Conservation (phyloP, 2,797 vertebrate genomes). For the Notolabrus celidotus region DNA sequence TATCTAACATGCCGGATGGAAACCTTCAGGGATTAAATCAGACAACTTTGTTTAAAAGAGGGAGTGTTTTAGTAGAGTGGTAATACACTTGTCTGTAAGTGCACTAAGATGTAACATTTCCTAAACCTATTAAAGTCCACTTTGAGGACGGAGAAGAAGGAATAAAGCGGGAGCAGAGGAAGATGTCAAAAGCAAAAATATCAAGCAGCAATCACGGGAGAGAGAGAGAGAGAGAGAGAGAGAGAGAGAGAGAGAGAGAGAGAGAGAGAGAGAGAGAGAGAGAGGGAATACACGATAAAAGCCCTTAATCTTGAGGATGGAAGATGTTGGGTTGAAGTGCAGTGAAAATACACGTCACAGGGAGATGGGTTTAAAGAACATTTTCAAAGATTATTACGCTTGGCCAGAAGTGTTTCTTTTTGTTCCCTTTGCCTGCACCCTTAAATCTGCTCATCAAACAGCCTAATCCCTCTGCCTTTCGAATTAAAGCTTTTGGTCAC, state of each 20-base stretch:
- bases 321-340: slow-evolving; percentile 82
- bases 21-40: slow-evolving; percentile 73
- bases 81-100: slow-evolving; percentile 76
- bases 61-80: slow-evolving; percentile 65
- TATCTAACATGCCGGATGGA: slow-evolving; percentile 55
- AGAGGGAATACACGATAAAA: slow-evolving; percentile 80
- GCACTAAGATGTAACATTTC: slow-evolving; percentile 77
- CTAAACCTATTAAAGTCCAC: slow-evolving; percentile 80
- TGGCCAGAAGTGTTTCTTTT: slow-evolving; percentile 85
- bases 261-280: slow-evolving; percentile 15
- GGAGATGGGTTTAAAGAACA: slow-evolving; percentile 83
- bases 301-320: slow-evolving; percentile 81
- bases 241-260: no score
- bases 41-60: slow-evolving; percentile 72
- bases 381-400: slow-evolving; percentile 85
- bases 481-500: slow-evolving; percentile 87
- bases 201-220: slow-evolving; percentile 77
- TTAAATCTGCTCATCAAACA: slow-evolving; percentile 88
- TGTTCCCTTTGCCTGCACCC: slow-evolving; percentile 83
- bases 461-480: slow-evolving; percentile 83
- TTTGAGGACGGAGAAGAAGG: slow-evolving; percentile 59
- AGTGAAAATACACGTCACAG: slow-evolving; percentile 81
- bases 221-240: slow-evolving; percentile 26
- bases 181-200: slow-evolving; percentile 79
- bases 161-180: slow-evolving; percentile 48